phyloP scores from a whole-genome alignment of 2,797 vertebrate genomes.

The Acanthis flammea region DNA sequence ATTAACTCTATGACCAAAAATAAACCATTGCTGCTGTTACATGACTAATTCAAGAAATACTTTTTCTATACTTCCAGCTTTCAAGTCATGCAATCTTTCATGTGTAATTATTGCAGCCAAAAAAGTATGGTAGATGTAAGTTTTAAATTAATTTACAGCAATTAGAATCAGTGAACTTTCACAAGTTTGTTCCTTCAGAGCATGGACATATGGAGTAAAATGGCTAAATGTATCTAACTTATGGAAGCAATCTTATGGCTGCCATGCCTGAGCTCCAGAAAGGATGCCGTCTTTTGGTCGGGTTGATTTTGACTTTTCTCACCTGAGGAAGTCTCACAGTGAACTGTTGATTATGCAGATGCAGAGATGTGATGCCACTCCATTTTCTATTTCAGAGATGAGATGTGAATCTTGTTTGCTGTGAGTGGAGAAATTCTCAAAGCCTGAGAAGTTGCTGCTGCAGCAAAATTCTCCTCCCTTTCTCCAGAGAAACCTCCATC shows the following conservation, averaged over 20 bases:
- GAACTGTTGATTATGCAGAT: neutral
- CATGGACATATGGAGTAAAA: neutral
- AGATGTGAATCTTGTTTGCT: neutral
- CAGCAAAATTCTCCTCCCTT: neutral
- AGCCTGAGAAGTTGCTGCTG: neutral
- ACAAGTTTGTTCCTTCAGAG: neutral
- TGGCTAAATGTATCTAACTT: neutral
- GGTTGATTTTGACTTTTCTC: neutral
- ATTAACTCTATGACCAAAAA: neutral
- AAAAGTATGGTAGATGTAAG: neutral
- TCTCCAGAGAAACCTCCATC: neutral
- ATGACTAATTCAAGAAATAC: neutral
- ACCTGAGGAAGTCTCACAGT: neutral
- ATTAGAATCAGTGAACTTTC: neutral
- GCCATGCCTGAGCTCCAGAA: neutral
- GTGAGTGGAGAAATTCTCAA: neutral
- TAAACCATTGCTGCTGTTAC: neutral
- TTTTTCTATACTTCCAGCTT: neutral
- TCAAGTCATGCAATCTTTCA: neutral
- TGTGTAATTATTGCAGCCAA: neutral
- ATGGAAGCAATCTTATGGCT: neutral
- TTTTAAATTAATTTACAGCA: neutral
- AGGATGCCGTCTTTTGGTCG: accelerated
- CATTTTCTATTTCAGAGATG: neutral
- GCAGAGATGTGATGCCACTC: neutral